A percentile compares a stretch with the other conserved stretches of the same genome.
phyloP scores from a whole-genome alignment of 2,797 vertebrate genomes.

The Malacoctenus gilli region DNA sequence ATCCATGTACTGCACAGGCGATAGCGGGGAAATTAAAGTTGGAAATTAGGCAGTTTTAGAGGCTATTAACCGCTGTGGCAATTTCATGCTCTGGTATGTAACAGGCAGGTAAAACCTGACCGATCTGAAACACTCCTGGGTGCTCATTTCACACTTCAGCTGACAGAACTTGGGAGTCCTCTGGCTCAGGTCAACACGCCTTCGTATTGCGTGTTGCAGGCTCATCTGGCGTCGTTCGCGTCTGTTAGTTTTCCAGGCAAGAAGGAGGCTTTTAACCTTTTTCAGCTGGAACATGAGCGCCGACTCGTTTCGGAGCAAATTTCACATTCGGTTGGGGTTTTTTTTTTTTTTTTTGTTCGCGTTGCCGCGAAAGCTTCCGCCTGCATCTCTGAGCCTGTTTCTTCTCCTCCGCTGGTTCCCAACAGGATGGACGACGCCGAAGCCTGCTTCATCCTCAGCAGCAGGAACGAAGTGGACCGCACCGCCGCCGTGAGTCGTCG shows the following conservation, averaged over 20 bases:
- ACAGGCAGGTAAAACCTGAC: background rate
- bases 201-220: too few relatives aligned
- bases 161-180: too few relatives aligned
- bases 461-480: conserved; percentile 94
- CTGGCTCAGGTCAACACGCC: too few relatives aligned
- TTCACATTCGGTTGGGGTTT: conserved; percentile 2
- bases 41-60: conserved; percentile 8
- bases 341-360: background rate
- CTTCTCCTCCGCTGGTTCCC: background rate
- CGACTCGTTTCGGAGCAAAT: too few relatives aligned
- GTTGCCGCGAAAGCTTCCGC: too few relatives aligned
- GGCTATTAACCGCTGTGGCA: background rate
- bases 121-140: too few relatives aligned
- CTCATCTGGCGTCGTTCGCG: too few relatives aligned
- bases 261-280: too few relatives aligned
- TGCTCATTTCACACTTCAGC: too few relatives aligned
- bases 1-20: conserved; percentile 8
- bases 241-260: too few relatives aligned
- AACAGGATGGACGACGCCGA: conserved; percentile 99
- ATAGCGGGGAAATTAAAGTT: conserved; percentile 1
- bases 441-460: conserved; percentile 98
- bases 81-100: conserved; percentile 9
- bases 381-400: conserved; percentile 16
- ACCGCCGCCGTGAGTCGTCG: conserved; percentile 91
- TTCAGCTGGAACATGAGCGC: too few relatives aligned